Evolutionary conservation across 2,113 vertebrate genomes (phyloP).

Genomic region (Ahaetulla prasina): DNA sequence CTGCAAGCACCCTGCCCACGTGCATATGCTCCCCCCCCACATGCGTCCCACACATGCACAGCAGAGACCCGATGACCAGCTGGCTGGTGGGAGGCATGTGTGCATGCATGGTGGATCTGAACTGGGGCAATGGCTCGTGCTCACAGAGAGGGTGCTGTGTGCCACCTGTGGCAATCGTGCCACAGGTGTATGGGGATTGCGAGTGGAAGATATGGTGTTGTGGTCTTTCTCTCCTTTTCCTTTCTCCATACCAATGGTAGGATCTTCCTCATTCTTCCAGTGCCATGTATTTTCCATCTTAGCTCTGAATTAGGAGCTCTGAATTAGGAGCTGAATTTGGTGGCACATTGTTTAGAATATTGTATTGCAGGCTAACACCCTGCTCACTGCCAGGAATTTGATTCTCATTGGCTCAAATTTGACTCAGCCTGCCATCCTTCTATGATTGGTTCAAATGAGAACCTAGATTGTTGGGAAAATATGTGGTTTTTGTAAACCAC

Average conservation of each 20-base stretch:
- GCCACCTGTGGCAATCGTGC: too few relatives aligned
- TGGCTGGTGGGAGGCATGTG: too few relatives aligned
- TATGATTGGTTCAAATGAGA: background rate
- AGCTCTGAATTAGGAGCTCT: background rate
- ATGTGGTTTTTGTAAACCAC: background rate
- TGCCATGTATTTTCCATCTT: background rate
- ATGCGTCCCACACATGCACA: too few relatives aligned
- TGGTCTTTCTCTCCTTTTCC: background rate
- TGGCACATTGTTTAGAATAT: background rate
- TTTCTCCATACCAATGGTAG: background rate
- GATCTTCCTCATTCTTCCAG: background rate
- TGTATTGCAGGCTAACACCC: background rate
- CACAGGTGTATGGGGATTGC: too few relatives aligned
- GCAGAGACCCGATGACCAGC: too few relatives aligned
- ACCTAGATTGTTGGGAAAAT: background rate
- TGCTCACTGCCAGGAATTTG: background rate
- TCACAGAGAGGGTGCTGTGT: too few relatives aligned
- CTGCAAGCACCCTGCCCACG: too few relatives aligned
- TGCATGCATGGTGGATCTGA: too few relatives aligned
- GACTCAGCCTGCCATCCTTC: background rate
- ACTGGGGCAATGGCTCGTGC: too few relatives aligned
- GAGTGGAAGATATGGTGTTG: background rate
- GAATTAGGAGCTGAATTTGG: too few relatives aligned
- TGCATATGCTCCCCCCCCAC: too few relatives aligned
- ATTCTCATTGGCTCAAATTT: background rate